Conservation (phyloP, 2,888 invertebrate genomes). For the Euzophera pinguis region DNA sequence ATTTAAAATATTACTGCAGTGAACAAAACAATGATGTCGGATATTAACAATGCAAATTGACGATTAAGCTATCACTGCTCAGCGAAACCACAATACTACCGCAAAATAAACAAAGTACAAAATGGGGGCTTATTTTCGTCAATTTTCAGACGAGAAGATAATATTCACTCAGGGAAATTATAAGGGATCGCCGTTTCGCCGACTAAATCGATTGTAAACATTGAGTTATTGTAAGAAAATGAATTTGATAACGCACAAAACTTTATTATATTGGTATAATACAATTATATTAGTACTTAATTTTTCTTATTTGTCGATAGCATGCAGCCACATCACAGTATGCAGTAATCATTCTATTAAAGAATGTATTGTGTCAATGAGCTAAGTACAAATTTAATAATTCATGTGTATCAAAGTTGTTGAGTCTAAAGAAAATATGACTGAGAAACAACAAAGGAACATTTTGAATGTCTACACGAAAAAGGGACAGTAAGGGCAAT, state of each 20-base stretch:
- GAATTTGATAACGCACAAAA: not conserved
- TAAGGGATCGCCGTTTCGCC: constrained; percentile 14
- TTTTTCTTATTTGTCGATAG: no score
- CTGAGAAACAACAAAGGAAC: no score
- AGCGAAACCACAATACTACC: constrained; percentile 27
- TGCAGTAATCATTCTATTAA: no score
- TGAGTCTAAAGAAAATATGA: no score
- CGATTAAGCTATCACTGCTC: constrained; percentile 46
- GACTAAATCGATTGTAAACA: constrained; percentile 14
- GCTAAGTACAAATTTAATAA: no score
- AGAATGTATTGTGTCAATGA: no score
- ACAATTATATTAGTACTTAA: no score
- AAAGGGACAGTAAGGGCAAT: constrained; percentile 19
- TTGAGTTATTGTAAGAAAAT: constrained; percentile 10
- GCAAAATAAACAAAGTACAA: constrained; percentile 40
- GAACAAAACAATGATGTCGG: constrained; percentile 35
- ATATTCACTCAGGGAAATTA: constrained; percentile 24
- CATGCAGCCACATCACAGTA: no score
- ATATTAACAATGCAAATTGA: constrained; percentile 51
- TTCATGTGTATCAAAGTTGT: no score
- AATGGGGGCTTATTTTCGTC: constrained; percentile 32
- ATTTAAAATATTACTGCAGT: constrained; percentile 24
- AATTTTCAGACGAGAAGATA: constrained; percentile 32
- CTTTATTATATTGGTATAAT: no score
- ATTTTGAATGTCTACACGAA: not conserved